phyloP scores from a whole-genome alignment of 2,113 vertebrate genomes.

The Steatornis caripensis region DNA sequence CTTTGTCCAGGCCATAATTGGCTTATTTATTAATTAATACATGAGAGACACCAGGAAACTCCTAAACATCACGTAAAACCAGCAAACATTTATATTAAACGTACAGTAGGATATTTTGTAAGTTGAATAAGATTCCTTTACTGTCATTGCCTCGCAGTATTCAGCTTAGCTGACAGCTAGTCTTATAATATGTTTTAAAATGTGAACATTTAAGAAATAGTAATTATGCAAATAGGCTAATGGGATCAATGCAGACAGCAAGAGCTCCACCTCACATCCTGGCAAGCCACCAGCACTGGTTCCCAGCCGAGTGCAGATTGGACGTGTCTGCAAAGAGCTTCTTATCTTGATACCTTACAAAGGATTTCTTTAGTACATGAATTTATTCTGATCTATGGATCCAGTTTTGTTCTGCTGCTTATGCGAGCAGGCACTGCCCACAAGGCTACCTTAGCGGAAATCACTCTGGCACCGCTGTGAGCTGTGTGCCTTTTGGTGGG shows the following conservation, averaged over 20 bases:
- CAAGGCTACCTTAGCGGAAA: background rate
- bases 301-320: background rate
- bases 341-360: background rate
- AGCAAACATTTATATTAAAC: background rate
- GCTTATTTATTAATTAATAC: slow-evolving; percentile 27
- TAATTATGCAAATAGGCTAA: slow-evolving; percentile 17
- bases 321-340: background rate
- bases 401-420: background rate
- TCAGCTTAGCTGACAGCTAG: background rate
- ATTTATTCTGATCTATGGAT: background rate
- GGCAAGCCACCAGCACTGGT: background rate
- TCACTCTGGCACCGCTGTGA: background rate
- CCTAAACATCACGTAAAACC: background rate
- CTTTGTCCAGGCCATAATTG: background rate
- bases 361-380: background rate
- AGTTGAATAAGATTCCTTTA: background rate
- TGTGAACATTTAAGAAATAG: background rate
- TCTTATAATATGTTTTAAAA: background rate
- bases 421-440: background rate
- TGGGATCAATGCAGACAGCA: background rate
- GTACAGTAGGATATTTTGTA: background rate
- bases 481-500: background rate
- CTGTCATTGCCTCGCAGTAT: background rate
- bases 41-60: background rate
- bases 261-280: background rate